A percentile compares a stretch with the other conserved stretches of the same genome.
Conservation (phyloP, 2,113 vertebrate species). For the Tenebrosternarchus preto region DNA sequence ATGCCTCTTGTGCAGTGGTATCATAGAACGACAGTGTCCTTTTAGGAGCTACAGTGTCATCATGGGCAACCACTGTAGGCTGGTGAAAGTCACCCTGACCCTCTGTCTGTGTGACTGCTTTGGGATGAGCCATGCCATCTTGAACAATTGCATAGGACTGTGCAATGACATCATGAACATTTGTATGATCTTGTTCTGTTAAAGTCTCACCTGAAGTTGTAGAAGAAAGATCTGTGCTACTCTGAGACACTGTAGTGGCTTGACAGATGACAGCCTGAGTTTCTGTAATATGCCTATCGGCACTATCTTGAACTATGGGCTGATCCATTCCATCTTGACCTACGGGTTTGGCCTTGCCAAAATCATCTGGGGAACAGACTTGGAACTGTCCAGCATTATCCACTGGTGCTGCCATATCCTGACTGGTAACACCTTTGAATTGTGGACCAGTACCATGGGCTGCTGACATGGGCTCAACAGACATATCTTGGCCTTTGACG, state of each 20-base stretch:
- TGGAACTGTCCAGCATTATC: neutral
- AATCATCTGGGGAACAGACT: neutral
- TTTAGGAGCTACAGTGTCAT: slow-evolving; percentile 31
- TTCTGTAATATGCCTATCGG: neutral
- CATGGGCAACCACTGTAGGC: neutral
- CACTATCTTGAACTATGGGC: neutral
- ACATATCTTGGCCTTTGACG: neutral
- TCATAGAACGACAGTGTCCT: slow-evolving; percentile 68
- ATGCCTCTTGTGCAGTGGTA: slow-evolving; percentile 67
- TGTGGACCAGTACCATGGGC: neutral
- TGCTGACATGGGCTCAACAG: neutral
- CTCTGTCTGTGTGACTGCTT: slow-evolving; percentile 20
- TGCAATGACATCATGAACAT: neutral
- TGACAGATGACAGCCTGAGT: neutral
- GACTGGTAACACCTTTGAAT: neutral
- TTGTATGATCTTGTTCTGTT: slow-evolving; percentile 17
- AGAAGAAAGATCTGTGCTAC: neutral
- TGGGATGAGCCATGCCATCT: neutral
- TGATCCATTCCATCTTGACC: slow-evolving; percentile 4
- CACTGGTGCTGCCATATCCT: slow-evolving; percentile 1
- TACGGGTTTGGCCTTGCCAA: neutral
- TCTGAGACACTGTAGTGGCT: neutral
- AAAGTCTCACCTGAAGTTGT: neutral
- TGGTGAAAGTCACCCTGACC: neutral
- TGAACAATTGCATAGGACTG: slow-evolving; percentile 9